Base-by-base conservation (phyloP, 1,140 invertebrate species). In the Caerostris darwini region DNA sequence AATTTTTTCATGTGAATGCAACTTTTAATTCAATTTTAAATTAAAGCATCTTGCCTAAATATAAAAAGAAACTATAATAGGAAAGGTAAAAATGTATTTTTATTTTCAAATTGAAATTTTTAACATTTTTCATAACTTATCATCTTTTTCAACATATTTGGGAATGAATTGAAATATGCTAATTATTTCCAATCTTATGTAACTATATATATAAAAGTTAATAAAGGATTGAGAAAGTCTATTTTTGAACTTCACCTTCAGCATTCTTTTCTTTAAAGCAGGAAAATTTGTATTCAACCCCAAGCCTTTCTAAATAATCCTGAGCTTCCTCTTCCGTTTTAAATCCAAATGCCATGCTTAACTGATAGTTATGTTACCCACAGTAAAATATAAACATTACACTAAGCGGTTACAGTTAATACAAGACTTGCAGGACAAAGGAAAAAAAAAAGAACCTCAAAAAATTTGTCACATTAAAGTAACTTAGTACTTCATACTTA, bases 241-340 rank as follows among this genome's bases (percentile, higher is more conserved):
- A 5, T 34, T 50, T 10, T 67, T 81, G n/a, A 34, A 8, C n/a
- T 14, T 56, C 7, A 98, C 98, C 97, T 96, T 98, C 97, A 14
- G 97, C 96, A 95, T 97, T 97, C 95, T 98, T 98, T 96, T 98
- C 98, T 81, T 97, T 97, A 94, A 97, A 98, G 96, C 98, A 99
- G 67, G 98, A 98, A 96, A 98, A 99, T 95, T 98, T 97, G 95
- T 99, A 99, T 96, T 99, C 98, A 14, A 97, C 98, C n/a, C 98
- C 97, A 91, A 99, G 96, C 95, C 99, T 99, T 94, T 98, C 97
- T 56, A 99, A 95, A 96, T 97, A 99, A 95, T 98, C 97, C 95
- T 98, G 97, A 0, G 98, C 98, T 92, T 99, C 98, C 82, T 98
- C 97, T 96, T 98, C 97, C 90, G 97, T 97, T 96, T 98, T 98